Evolutionary conservation across 2,113 vertebrate genomes (phyloP), one percentile per base, ranked within the genome.

Genomic region (Chauna torquata): DNA sequence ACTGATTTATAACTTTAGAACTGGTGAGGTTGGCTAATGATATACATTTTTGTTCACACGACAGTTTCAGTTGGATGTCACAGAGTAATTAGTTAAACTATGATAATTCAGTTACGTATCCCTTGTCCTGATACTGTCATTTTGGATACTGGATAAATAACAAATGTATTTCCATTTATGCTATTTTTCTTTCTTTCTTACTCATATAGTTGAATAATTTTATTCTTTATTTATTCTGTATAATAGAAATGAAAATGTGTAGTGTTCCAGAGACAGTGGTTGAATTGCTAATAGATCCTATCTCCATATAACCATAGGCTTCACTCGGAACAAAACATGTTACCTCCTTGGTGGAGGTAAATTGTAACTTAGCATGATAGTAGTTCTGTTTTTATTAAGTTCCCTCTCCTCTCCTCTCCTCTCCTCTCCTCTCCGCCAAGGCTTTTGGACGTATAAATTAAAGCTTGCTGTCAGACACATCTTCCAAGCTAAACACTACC

Each of bases 391-490:
- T 38, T 62, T 58, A 58, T 38, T 81, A 90, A 5, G 30, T 64
- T 30, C 18, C 55, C 22, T 12, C 10, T 34, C 47, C 18, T 59
- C 28, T 11, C 12, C 6, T 62, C 38, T 38, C 25, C 55, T 24
- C 11, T 8, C 18, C 34, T 15, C 52, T 27, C 7, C 20, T 38
- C 15, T 71, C 81, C 82, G 69, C 30, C 27, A 76, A 65, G 42
- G 20, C 16, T 61, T 95, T 83, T 19, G 18, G 27, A 16, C 16
- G 38, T 22, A 42, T 74, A 86, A 92, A 91, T 89, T 78, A 58
- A 80, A 82, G 50, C 50, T 87, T 90, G 23, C 52, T 91, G 77
- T 88, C 90, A 95, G 80, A 74, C 79, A 86, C 78, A 68, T 24
- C 58, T 95, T 85, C 40, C 79, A 84, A 94, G 70, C 5, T 9